Evolutionary conservation across 30 jellyfish, hydroid and myxozoan genomes (phyloP), one percentile per base, ranked within the genome.

Genomic region (Hydra vulgaris): DNA sequence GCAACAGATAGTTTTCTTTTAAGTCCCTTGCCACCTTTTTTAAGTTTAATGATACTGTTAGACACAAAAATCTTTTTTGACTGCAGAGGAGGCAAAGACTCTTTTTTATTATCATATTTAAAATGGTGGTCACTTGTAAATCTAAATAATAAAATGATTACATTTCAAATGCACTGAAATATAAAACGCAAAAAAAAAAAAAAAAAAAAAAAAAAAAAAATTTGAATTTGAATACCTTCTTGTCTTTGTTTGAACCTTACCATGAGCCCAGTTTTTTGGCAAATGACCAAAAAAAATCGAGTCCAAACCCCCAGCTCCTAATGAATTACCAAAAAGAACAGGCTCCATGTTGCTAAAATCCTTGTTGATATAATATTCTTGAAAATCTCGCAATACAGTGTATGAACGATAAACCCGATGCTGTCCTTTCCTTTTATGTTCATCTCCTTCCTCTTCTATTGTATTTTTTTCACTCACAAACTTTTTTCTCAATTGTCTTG

Each of bases 281-380:
- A 83, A 83, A 74, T 91, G 98, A 23, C 91, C 96, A 72, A 82
- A 91, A 80, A 91, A 91, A 7, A 86, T 74, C 0, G 96, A 79
- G 56, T 91, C 98, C 19, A 86, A 79, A 4, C 98, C 98, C 73
- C 89, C 96, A 27, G 98, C 98, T 7, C 98, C 98, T 0, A 83
- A 87, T 18, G 92, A 91, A 76, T 91, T 90, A 12, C 98, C 98
- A 78, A 8, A 79, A 24, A 91, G 67, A 26, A 22, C 83, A 0
- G 97, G 87, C 19, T 81, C 81, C 18, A 78, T 27, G 82, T 78
- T 78, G 7, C 20, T 16, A 18, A 78, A 78, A 53, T 78, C 85
- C 53, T 78, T 78, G 21, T 66, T 66, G 54, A 15, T 77, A 71
- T 67, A 82, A 40, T 71, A 73, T n/a, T 27, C 56, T 1, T 27